These are phyloP conservation scores for Catostomus latipinnis DNA, from an alignment of 2,797 vertebrate species.

Conservation along the genomic window DNA sequence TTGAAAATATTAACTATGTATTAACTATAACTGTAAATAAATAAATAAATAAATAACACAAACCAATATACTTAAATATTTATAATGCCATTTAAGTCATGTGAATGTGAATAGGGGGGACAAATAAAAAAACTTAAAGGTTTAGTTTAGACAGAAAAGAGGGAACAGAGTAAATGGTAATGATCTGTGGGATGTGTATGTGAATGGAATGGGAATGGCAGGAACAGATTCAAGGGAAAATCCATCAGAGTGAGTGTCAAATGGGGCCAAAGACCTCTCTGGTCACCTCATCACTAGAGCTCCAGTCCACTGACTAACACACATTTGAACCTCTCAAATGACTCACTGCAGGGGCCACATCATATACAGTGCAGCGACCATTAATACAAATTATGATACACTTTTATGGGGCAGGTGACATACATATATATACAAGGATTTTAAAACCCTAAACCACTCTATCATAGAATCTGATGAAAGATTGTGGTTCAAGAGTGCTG, in stretches of 20 bases:
- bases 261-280: slow-evolving; percentile 48
- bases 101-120: too few species aligned
- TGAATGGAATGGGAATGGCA: slow-evolving; percentile 42
- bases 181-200: slow-evolving; percentile 21
- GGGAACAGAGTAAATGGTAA: slow-evolving; percentile 16
- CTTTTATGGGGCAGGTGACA: slow-evolving; percentile 34
- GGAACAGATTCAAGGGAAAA: slow-evolving; percentile 38
- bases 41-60: too few species aligned
- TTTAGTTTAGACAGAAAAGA: slow-evolving; percentile 12
- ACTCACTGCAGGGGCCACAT: slow-evolving; percentile 12
- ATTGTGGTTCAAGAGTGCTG: too few species aligned
- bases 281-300: slow-evolving; percentile 53
- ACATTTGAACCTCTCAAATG: slow-evolving; percentile 20
- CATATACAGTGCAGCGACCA: slow-evolving; percentile 12
- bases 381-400: background rate
- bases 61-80: background rate
- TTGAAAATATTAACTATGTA: too few species aligned
- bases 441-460: too few species aligned
- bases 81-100: background rate
- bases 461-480: too few species aligned
- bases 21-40: too few species aligned
- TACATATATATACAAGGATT: background rate
- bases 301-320: slow-evolving; percentile 42
- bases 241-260: slow-evolving; percentile 53
- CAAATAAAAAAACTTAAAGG: background rate